Evolutionary conservation across 2,113 vertebrate genomes (phyloP), one percentile per base, ranked within the genome.

Genomic region (Hepsetus odoe): DNA sequence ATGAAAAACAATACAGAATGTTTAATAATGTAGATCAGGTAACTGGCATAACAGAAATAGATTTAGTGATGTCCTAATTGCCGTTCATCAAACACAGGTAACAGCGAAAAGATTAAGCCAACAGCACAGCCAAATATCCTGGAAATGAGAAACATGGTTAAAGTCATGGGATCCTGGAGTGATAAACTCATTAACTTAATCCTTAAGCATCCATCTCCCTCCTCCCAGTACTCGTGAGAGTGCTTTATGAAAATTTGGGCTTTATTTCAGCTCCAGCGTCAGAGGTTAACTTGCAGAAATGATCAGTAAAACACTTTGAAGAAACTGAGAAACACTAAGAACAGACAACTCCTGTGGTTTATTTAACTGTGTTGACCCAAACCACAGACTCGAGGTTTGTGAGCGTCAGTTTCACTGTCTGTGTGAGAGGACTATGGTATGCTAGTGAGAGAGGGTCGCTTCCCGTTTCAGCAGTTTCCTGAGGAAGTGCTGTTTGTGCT

Each of bases 381-480:
- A 38, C 61, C 61, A 65, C 33, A 38, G 20, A 22, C 32, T 35
- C 28, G 13, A 30, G 3, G 7, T 13, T 46, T 32, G n/a, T 49
- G 20, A n/a, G 26, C 18, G 24, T 55, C 16, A 56, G 7, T 42
- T 5, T 28, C 30, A 11, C 0, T 35, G 8, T 40, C 22, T 56
- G 51, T 26, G n/a, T 40, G 61, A 10, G 22, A 69, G 53, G 40
- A 22, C 64, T 35, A 5, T 46, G 65, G 38, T 32, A 10, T 18
- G 61, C 22, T 46, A 33, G 26, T 46, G 38, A 46, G 24, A 44
- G 42, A 32, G 22, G 18, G 49, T 49, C 32, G 33, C 82, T 80
- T 83, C 82, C 82, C 62, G 18, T 71, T 38, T 46, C 26, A 16
- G 38, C 51, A 32, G 32, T 61, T 83, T 83, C 77, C 77, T 80